These are phyloP conservation scores for Cyclophora punctaria DNA, from an alignment of 2,888 invertebrate species.

Conservation along the genomic window DNA sequence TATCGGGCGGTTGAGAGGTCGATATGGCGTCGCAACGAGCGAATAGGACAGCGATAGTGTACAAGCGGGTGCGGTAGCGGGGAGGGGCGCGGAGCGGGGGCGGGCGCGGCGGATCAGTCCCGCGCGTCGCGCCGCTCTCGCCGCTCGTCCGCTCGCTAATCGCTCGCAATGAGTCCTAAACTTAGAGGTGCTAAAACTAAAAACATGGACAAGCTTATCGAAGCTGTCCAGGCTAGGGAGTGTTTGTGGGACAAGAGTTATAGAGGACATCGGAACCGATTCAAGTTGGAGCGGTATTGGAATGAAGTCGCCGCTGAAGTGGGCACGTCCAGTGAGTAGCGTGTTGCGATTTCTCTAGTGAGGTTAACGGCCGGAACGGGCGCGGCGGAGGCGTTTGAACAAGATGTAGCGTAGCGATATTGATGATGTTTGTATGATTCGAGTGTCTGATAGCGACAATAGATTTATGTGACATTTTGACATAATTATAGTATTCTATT, in stretches of 20 bases:
- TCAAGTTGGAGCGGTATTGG: conserved; percentile 67
- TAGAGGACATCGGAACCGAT: conserved; percentile 62
- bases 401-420: too few species aligned
- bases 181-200: conserved; percentile 52
- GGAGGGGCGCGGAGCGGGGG: conserved; percentile 25
- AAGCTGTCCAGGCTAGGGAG: conserved; percentile 66
- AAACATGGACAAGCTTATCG: conserved; percentile 65
- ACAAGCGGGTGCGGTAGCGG: conserved; percentile 22
- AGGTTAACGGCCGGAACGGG: conserved; percentile 8
- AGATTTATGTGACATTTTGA: too few species aligned
- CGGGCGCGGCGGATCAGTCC: conserved; percentile 41
- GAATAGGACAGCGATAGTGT: conserved; percentile 44
- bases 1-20: not conserved
- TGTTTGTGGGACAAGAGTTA: conserved; percentile 67
- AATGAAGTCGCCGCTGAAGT: conserved; percentile 66
- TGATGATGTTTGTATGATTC: too few species aligned
- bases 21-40: conserved; percentile 47
- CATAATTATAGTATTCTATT: too few species aligned
- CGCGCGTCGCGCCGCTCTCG: conserved; percentile 41
- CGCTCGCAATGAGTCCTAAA: conserved; percentile 51
- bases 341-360: conserved; percentile 18
- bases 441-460: too few species aligned
- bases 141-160: conserved; percentile 45
- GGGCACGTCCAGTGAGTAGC: conserved; percentile 64
- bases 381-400: not conserved